A percentile compares a stretch with the other conserved stretches of the same genome.
Evolutionary conservation across 2,797 vertebrate species (phyloP).

Genomic region (Lithobates sylvaticus): DNA sequence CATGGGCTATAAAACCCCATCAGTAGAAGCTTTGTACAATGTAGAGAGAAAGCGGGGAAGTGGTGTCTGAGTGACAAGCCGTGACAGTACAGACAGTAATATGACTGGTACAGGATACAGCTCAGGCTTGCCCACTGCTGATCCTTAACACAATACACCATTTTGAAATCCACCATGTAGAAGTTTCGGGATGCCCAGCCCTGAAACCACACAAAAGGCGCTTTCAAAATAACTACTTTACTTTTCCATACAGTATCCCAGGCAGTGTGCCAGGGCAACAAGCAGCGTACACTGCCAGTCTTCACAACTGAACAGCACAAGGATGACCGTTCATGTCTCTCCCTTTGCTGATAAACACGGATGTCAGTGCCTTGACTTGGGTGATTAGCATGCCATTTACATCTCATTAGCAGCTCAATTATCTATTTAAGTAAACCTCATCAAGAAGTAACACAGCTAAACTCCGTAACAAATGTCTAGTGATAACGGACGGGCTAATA

Average conservation of each 20-base stretch:
- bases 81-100: background rate
- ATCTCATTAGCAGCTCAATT: background rate
- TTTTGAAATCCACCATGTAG: background rate
- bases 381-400: background rate
- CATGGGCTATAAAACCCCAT: background rate
- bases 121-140: background rate
- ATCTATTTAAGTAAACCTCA: background rate
- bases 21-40: background rate
- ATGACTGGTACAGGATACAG: slow-evolving; percentile 24
- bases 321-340: background rate
- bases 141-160: slow-evolving; percentile 5
- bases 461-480: background rate
- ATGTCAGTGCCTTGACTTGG: background rate
- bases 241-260: background rate
- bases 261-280: background rate
- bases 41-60: background rate
- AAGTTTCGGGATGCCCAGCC: background rate
- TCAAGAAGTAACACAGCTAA: background rate
- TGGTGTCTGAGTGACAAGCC: slow-evolving; percentile 2
- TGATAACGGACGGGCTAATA: background rate
- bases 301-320: background rate
- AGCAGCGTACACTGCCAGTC: background rate
- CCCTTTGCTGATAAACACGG: background rate
- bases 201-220: background rate
- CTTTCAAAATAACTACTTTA: background rate